These are phyloP conservation scores for Salvelinus fontinalis DNA, from an alignment of 2,113 vertebrate genomes.

Conservation along the genomic window DNA sequence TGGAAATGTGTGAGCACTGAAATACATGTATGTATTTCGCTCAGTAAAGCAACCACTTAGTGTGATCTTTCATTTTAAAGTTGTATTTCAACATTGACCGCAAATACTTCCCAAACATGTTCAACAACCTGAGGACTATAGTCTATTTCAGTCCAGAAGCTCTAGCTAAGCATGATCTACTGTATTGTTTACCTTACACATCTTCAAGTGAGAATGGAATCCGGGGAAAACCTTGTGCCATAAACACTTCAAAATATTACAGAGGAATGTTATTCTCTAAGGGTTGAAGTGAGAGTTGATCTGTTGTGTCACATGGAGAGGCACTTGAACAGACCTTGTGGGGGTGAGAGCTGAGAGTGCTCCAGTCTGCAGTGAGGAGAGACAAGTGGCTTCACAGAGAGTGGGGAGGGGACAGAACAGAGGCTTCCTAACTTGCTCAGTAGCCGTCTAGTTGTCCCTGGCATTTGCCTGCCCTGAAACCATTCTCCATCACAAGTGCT, in stretches of 20 bases:
- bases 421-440: background rate
- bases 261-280: background rate
- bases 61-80: background rate
- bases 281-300: background rate
- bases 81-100: background rate
- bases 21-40: background rate
- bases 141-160: too few species aligned
- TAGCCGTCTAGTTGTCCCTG: background rate
- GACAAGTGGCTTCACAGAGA: background rate
- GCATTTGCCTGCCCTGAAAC: conserved; percentile 4
- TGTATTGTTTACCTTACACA: too few species aligned
- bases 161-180: too few species aligned
- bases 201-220: background rate
- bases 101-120: background rate
- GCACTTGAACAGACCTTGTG: background rate
- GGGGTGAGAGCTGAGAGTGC: background rate
- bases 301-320: background rate
- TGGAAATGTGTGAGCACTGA: background rate
- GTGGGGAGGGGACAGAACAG: background rate
- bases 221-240: too few species aligned
- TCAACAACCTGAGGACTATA: background rate
- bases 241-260: background rate
- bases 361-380: background rate
- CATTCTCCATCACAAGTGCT: background rate
- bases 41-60: background rate